phyloP scores from a whole-genome alignment of 2,113 vertebrate species.

The Baryphthengus martii region DNA sequence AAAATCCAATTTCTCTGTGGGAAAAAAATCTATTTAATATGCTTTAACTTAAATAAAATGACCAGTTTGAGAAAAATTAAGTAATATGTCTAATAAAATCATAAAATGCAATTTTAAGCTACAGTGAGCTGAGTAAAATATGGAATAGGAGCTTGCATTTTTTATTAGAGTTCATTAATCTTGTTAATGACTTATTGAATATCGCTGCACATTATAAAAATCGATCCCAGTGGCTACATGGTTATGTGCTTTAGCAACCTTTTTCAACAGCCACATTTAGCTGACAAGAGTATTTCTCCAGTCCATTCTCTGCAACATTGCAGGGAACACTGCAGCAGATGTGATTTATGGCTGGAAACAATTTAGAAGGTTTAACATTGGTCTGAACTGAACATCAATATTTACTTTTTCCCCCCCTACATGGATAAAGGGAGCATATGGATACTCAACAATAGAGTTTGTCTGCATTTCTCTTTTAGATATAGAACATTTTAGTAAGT shows the following conservation, averaged over 20 bases:
- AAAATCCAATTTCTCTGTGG: background rate
- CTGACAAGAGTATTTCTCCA: background rate
- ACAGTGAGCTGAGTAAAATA: conserved; percentile 38
- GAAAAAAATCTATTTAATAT: background rate
- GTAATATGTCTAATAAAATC: conserved; percentile 48
- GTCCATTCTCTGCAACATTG: background rate
- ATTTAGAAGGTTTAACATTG: background rate
- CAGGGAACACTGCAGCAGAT: background rate
- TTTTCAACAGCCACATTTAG: background rate
- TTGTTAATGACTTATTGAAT: conserved; percentile 62
- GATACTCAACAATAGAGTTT: background rate
- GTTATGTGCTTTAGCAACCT: conserved; percentile 12
- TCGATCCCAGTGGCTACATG: conserved; percentile 24
- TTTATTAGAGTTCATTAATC: conserved; percentile 64
- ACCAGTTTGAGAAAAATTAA: conserved; percentile 50
- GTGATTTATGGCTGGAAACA: background rate
- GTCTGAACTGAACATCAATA: background rate
- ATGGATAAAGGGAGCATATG: background rate
- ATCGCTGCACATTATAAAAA: background rate
- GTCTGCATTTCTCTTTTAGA: background rate
- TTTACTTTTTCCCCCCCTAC: background rate
- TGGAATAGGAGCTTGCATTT: conserved; percentile 15
- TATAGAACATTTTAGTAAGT: background rate
- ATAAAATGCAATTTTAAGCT: conserved; percentile 58
- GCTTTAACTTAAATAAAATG: conserved; percentile 38